These are phyloP conservation scores for Hycleus phaleratus DNA, from an alignment of 1,140 invertebrate species.

Conservation along the genomic window DNA sequence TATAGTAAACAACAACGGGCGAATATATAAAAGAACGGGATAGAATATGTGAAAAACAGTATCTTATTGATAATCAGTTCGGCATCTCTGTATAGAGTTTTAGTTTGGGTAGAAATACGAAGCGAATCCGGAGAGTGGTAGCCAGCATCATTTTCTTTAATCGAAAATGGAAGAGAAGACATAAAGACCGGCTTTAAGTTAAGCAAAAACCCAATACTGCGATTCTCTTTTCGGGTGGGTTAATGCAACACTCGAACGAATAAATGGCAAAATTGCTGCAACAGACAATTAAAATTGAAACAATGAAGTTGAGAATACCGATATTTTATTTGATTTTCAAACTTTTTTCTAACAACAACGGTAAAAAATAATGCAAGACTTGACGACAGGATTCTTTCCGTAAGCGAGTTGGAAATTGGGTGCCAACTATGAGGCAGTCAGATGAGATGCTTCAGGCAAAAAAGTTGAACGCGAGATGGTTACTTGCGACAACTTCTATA, in stretches of 20 bases:
- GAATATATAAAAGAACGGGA: not conserved
- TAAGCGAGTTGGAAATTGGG: constrained; percentile 12
- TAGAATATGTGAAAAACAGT: constrained; percentile 12
- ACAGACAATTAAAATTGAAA: too few species aligned
- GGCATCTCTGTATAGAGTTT: constrained; percentile 19
- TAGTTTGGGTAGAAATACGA: constrained; percentile 19
- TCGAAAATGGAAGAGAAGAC: constrained; percentile 19
- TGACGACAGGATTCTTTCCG: constrained; percentile 10
- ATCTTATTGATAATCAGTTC: constrained; percentile 29
- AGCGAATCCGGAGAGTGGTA: constrained; percentile 15
- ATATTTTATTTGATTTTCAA: too few species aligned
- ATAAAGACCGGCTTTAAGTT: constrained; percentile 25
- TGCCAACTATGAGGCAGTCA: constrained; percentile 11
- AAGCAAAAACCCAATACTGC: constrained; percentile 9
- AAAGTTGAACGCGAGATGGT: constrained; percentile 13
- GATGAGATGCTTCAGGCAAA: constrained; percentile 10
- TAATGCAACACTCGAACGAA: constrained; percentile 11
- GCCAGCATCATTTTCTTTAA: constrained; percentile 28
- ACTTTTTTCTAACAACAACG: too few species aligned
- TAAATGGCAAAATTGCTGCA: not conserved
- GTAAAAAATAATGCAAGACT: not conserved
- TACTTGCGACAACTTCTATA: constrained; percentile 8
- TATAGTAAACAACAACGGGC: not conserved
- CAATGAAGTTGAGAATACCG: too few species aligned
- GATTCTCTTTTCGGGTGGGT: constrained; percentile 16